Evolutionary conservation across 2,888 invertebrate species (phyloP).

Genomic region (Branchipolynoe longqiensis): DNA sequence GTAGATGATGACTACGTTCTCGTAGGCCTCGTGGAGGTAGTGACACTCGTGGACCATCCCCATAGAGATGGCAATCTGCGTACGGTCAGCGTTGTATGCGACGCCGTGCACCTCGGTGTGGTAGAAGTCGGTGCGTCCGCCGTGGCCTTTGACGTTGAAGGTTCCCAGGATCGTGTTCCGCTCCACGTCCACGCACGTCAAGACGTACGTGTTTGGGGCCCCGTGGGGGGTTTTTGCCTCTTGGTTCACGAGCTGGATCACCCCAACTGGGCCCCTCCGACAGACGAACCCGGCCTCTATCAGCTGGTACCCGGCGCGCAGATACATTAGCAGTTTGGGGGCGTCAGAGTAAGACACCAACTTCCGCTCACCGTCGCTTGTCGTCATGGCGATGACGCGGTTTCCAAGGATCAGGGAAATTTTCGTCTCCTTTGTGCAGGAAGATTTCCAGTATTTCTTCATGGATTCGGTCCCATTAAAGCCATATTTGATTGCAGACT

Average conservation of each 20-base stretch:
- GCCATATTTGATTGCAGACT: constrained; percentile 15
- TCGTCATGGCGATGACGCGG: not conserved
- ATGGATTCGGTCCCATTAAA: not conserved
- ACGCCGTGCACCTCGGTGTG: constrained; percentile 22
- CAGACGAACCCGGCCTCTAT: not conserved
- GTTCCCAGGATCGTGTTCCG: not conserved
- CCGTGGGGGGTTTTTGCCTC: not conserved
- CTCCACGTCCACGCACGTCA: not conserved
- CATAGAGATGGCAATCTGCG: not conserved
- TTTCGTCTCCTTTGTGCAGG: not conserved
- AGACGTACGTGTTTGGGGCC: not conserved
- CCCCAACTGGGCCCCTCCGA: not conserved
- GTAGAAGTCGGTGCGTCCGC: not conserved
- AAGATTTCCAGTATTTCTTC: constrained; percentile 29
- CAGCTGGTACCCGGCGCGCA: not conserved
- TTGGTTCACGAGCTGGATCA: not conserved
- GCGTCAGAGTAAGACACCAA: not conserved
- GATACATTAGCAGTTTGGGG: not conserved
- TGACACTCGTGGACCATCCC: constrained; percentile 21
- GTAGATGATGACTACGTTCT: constrained; percentile 25
- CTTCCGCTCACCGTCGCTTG: not conserved
- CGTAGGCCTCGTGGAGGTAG: constrained; percentile 31
- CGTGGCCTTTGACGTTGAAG: not conserved
- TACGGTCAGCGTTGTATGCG: not conserved
- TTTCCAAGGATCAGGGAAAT: constrained; percentile 34